Percentiles rank a stretch among this genome's conserved stretches.
phyloP scores from a whole-genome alignment of 2,888 invertebrate species.

The Drosophila mimica region DNA sequence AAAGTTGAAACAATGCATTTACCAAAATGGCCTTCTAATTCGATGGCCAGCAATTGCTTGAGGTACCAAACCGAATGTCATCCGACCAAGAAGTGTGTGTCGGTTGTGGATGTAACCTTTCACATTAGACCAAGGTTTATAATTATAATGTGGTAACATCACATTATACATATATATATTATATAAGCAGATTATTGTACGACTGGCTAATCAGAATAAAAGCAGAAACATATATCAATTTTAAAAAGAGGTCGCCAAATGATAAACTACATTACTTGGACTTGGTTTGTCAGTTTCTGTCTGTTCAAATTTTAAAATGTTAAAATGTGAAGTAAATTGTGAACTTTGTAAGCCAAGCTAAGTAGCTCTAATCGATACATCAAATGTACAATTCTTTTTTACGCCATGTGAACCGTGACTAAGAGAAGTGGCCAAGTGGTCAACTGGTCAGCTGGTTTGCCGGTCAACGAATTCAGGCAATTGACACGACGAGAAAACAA shows the following conservation, averaged over 20 bases:
- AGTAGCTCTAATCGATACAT: slow-evolving; percentile 36
- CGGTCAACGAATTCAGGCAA: slow-evolving; percentile 47
- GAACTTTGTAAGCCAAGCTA: slow-evolving; percentile 1
- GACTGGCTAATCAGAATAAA: background rate
- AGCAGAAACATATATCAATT: background rate
- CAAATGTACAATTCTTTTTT: slow-evolving; percentile 19
- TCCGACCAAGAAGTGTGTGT: too few species aligned
- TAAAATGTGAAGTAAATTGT: background rate
- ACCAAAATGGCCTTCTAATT: slow-evolving; percentile 40
- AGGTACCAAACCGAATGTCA: background rate
- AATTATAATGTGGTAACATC: background rate
- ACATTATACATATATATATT: background rate
- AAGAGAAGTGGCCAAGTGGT: slow-evolving; percentile 30
- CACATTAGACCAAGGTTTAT: background rate
- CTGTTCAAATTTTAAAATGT: background rate
- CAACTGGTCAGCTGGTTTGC: slow-evolving; percentile 20
- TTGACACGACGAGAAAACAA: slow-evolving; percentile 61
- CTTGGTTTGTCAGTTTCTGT: too few species aligned
- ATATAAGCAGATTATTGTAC: background rate
- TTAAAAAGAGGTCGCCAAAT: background rate
- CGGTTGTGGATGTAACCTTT: background rate
- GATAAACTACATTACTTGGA: background rate
- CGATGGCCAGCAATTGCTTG: background rate
- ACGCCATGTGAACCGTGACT: slow-evolving; percentile 42
- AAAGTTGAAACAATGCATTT: slow-evolving; percentile 38